Evolutionary conservation across 2,888 invertebrate genomes (phyloP).

Genomic region (Macrosiphum euphorbiae): DNA sequence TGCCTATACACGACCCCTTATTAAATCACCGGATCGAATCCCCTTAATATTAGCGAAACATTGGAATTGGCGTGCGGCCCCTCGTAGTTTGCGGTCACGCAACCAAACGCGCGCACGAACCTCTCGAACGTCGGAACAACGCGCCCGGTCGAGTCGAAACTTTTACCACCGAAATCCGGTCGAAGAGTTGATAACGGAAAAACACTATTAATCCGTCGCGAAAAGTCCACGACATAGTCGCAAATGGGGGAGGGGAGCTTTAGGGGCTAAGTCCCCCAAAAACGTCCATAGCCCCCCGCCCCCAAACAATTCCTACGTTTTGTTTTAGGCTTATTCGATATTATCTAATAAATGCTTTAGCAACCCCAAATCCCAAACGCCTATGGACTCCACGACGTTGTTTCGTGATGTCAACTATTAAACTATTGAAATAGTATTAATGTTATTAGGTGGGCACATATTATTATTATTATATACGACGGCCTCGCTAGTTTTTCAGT

Average conservation of each 20-base stretch:
- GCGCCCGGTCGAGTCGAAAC: background rate
- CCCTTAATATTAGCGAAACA: background rate
- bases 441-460: background rate
- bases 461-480: background rate
- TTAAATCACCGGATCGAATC: no score
- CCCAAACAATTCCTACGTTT: no score
- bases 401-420: background rate
- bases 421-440: background rate
- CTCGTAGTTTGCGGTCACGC: slow-evolving; percentile 22
- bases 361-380: no score
- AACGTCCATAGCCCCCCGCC: no score
- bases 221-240: background rate
- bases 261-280: no score
- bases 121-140: background rate
- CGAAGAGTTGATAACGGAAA: background rate
- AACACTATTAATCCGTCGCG: background rate
- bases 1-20: no score
- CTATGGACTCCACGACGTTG: background rate
- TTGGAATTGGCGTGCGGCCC: slow-evolving; percentile 27
- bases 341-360: no score
- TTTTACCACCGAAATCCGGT: background rate
- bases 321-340: no score
- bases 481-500: background rate
- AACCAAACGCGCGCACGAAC: slow-evolving; percentile 24
- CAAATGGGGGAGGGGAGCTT: no score